Evolutionary conservation across 2,888 invertebrate species (phyloP).

Genomic region (Gisinianus flammeolus): DNA sequence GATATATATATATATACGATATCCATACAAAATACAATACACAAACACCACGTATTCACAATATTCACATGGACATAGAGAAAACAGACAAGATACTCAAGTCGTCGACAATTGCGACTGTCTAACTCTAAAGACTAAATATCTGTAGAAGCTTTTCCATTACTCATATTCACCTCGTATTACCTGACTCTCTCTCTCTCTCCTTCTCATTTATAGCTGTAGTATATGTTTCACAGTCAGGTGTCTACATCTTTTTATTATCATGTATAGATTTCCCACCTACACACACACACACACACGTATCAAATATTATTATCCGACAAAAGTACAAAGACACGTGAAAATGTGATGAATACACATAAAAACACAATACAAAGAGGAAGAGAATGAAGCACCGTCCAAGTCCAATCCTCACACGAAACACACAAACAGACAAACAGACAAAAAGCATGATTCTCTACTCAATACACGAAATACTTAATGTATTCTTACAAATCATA

Average conservation of each 20-base stretch:
- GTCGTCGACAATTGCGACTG: neutral
- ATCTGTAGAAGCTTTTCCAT: too few relatives aligned
- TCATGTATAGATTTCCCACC: neutral
- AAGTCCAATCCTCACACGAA: neutral
- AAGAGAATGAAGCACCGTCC: constrained; percentile 25
- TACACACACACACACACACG: constrained; percentile 4
- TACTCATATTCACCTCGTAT: too few relatives aligned
- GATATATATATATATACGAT: too few relatives aligned
- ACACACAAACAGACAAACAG: neutral
- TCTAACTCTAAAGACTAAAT: too few relatives aligned
- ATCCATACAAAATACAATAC: too few relatives aligned
- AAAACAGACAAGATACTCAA: neutral
- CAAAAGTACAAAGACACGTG: constrained; percentile 34
- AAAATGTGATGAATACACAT: constrained; percentile 40
- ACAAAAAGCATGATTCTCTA: neutral
- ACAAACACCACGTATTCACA: too few relatives aligned
- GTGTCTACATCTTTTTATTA: neutral
- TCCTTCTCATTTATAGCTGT: neutral
- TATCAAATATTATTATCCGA: constrained; percentile 8
- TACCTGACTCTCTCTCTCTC: neutral
- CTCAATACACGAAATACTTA: neutral
- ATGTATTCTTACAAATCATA: neutral
- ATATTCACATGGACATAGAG: neutral
- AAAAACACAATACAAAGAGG: constrained; percentile 12
- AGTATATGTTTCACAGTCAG: too few relatives aligned